Evolutionary conservation across 1,140 invertebrate genomes (phyloP).

Genomic region (Ylistrum balloti): DNA sequence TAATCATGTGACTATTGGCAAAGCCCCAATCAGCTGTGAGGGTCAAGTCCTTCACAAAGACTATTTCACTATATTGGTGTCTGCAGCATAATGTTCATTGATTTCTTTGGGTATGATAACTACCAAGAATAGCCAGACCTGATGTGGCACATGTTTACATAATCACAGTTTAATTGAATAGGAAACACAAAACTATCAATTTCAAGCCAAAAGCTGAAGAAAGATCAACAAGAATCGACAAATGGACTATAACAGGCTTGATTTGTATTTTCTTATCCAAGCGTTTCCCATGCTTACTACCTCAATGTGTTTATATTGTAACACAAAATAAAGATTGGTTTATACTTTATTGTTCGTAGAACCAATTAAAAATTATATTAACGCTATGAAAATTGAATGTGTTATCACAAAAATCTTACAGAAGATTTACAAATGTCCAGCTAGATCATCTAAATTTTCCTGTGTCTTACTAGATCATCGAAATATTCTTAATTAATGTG

Average conservation of each 20-base stretch:
- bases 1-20: neutral
- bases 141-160: conserved; percentile 4
- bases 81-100: conserved; percentile 19
- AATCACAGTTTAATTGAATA: neutral
- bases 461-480: neutral
- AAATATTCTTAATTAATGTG: neutral
- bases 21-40: neutral
- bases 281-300: neutral
- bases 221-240: neutral
- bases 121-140: neutral
- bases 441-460: neutral
- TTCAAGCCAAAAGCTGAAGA: conserved; percentile 21
- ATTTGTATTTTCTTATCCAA: neutral
- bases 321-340: neutral
- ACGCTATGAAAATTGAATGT: neutral
- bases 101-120: neutral
- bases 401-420: neutral
- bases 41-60: conserved; percentile 14
- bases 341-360: neutral
- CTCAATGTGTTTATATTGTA: neutral
- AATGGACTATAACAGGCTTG: neutral
- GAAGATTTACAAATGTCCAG: neutral
- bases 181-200: conserved; percentile 35
- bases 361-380: neutral
- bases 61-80: neutral